These are phyloP conservation scores for Hippoglossus hippoglossus DNA, from an alignment of 2,797 vertebrate species.

Conservation along the genomic window DNA sequence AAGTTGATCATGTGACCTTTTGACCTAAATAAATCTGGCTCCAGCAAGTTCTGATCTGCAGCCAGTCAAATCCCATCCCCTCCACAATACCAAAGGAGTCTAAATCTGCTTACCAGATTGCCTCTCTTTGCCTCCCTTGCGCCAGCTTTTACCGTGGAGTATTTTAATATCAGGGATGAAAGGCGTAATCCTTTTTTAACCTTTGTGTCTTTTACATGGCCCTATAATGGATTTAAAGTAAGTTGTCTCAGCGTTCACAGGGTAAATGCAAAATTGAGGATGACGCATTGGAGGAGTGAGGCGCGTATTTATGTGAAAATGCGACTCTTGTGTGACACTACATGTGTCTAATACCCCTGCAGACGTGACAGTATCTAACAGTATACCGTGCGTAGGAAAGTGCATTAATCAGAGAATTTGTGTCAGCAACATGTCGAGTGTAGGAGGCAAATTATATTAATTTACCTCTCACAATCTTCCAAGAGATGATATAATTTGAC, in stretches of 20 bases:
- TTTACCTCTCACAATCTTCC: too few species aligned
- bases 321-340: slow-evolving; percentile 10
- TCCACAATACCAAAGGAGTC: slow-evolving; percentile 52
- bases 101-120: slow-evolving; percentile 78
- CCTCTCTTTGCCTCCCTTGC: slow-evolving; percentile 57
- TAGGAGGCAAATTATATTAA: too few species aligned
- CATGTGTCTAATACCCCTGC: slow-evolving; percentile 11
- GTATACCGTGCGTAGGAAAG: background rate
- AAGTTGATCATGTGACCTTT: slow-evolving; percentile 41
- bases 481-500: too few species aligned
- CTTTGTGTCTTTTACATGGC: slow-evolving; percentile 63
- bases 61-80: slow-evolving; percentile 45
- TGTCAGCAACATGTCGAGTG: too few species aligned
- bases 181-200: slow-evolving; percentile 73
- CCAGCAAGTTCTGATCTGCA: slow-evolving; percentile 33
- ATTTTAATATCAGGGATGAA: slow-evolving; percentile 75
- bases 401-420: too few species aligned
- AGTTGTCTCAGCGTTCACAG: slow-evolving; percentile 35
- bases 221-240: slow-evolving; percentile 63
- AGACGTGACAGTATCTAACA: background rate
- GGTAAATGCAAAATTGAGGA: slow-evolving; percentile 43
- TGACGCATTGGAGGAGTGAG: slow-evolving; percentile 17
- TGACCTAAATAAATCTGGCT: slow-evolving; percentile 41
- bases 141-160: slow-evolving; percentile 61
- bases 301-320: slow-evolving; percentile 5